phyloP scores from a whole-genome alignment of 2,113 vertebrate genomes.

The Podarcis muralis region DNA sequence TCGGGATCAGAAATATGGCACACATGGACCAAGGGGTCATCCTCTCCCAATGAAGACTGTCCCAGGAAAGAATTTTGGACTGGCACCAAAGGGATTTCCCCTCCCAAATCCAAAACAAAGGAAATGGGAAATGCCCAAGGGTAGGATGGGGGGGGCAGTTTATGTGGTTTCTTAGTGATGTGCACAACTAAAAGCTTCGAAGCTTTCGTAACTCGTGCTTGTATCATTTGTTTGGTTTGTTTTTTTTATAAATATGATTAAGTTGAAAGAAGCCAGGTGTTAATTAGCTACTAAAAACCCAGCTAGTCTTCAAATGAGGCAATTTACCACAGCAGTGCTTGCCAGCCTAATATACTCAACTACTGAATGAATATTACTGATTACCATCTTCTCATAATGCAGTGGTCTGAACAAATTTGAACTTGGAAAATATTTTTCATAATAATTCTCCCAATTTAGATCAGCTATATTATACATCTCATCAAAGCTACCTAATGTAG shows the following conservation, averaged over 20 bases:
- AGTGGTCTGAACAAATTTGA: neutral
- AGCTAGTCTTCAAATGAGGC: neutral
- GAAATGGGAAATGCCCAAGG: neutral
- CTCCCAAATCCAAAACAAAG: neutral
- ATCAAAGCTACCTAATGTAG: constrained; percentile 3
- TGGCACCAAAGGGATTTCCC: neutral
- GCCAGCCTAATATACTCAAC: neutral
- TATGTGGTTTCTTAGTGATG: neutral
- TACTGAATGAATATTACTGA: neutral
- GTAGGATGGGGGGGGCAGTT: neutral
- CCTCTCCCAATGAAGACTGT: neutral
- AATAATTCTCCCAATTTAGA: constrained; percentile 20
- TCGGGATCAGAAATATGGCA: neutral
- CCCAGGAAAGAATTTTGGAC: neutral
- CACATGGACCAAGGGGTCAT: no score
- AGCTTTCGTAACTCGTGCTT: neutral
- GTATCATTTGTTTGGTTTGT: neutral
- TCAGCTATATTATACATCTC: neutral
- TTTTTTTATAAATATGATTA: neutral
- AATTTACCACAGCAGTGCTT: neutral
- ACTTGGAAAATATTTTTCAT: neutral
- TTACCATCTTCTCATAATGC: neutral
- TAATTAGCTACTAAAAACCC: constrained; percentile 18
- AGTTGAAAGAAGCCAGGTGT: neutral
- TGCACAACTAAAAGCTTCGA: neutral